Evolutionary conservation across 2,113 vertebrate genomes (phyloP).

Genomic region (Xyliphius kryptos): DNA sequence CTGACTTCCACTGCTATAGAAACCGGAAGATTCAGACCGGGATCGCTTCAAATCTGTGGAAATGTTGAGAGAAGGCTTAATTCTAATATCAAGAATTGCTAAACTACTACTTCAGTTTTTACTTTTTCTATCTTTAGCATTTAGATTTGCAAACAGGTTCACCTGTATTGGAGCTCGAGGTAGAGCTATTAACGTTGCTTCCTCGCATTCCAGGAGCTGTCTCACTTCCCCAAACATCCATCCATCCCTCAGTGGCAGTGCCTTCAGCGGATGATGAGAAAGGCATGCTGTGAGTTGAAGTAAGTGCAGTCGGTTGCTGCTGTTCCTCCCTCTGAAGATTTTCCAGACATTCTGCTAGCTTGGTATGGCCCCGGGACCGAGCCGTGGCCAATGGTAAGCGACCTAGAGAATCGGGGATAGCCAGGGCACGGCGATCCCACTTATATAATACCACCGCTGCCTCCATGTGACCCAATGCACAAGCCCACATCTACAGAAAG

Average conservation of each 20-base stretch:
- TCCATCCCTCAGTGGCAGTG: conserved; percentile 70
- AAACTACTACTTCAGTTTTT: no score
- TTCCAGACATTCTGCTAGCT: conserved; percentile 88
- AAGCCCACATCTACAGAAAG: conserved; percentile 87
- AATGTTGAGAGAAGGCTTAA: conserved; percentile 16
- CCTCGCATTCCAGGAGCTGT: conserved; percentile 72
- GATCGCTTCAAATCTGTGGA: conserved; percentile 79
- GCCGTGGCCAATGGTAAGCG: conserved; percentile 88
- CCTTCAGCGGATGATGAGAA: conserved; percentile 71
- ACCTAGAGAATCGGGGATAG: conserved; percentile 91
- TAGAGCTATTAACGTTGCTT: conserved; percentile 53
- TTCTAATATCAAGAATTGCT: no score
- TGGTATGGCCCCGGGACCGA: conserved; percentile 87
- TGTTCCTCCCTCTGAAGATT: conserved; percentile 84
- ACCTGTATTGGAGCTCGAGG: conserved; percentile 72
- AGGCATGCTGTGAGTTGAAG: conserved; percentile 56
- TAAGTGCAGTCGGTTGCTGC: conserved; percentile 41
- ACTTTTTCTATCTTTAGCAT: no score
- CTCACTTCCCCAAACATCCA: conserved; percentile 76
- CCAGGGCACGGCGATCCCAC: conserved; percentile 92
- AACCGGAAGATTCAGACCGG: conserved; percentile 81
- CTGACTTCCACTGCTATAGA: conserved; percentile 76
- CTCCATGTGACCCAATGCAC: conserved; percentile 88
- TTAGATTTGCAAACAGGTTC: no score
- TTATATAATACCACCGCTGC: conserved; percentile 90